These are phyloP conservation scores for Cyprinodon variegatus DNA, from an alignment of 2,113 vertebrate species.

Conservation along the genomic window DNA sequence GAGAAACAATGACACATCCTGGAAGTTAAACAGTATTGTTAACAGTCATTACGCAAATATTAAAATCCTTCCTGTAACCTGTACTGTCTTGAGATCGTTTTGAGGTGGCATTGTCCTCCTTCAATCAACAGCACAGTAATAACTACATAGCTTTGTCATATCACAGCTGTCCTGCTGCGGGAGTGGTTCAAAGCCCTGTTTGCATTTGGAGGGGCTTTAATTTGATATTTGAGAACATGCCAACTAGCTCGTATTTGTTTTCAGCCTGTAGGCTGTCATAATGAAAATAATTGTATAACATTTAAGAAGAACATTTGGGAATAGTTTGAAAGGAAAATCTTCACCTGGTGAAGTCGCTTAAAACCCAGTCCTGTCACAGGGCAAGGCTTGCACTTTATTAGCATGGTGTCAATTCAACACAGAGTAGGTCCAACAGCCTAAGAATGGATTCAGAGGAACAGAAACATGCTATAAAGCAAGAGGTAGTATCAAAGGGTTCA, in stretches of 20 bases:
- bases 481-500: not conserved
- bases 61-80: constrained; percentile 13
- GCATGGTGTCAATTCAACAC: not conserved
- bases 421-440: not conserved
- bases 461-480: not conserved
- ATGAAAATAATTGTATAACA: not conserved
- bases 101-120: constrained; percentile 38
- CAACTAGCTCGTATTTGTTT: constrained; percentile 14
- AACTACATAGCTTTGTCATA: constrained; percentile 24
- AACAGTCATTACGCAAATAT: constrained; percentile 21
- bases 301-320: not conserved
- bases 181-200: constrained; percentile 62
- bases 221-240: constrained; percentile 2
- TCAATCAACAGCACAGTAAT: constrained; percentile 52
- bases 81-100: constrained; percentile 16
- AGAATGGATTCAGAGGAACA: not conserved
- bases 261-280: constrained; percentile 4
- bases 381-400: not conserved
- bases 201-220: constrained; percentile 64
- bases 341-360: constrained; percentile 3
- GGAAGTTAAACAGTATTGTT: constrained; percentile 19
- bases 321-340: not conserved
- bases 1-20: not conserved
- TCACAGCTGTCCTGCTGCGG: constrained; percentile 65
- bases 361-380: not conserved